Base-by-base conservation (phyloP, 1,140 invertebrate genomes). In the Copidosoma floridanum region DNA sequence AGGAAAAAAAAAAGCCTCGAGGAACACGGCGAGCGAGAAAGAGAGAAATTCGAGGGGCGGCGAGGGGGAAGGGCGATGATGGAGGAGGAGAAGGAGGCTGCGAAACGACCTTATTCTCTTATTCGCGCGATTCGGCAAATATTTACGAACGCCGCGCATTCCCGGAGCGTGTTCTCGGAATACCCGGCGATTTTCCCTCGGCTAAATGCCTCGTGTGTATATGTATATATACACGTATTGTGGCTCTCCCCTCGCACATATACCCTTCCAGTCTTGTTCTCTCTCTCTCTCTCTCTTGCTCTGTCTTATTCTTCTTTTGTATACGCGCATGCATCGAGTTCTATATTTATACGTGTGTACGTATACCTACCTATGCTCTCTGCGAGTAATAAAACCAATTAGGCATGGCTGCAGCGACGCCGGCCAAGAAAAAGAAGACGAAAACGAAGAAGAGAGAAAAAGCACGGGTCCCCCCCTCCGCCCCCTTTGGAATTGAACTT, bases 341-440 rank as follows among this genome's bases (percentile, higher is more conserved):
- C n/a, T n/a, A n/a, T n/a, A n/a, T n/a, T n/a, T n/a, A n/a, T n/a
- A n/a, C n/a, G n/a, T n/a, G n/a, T n/a, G n/a, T n/a, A n/a, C n/a
- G n/a, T n/a, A n/a, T n/a, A n/a, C n/a, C n/a, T n/a, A 21, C 12
- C 29, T 2, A 16, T 57, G 21, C 61, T 43, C 58, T 66, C 56
- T 51, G 59, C 63, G 62, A 61, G 65, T 73, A 71, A 75, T 75
- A 75, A 74, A 76, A 71, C 67, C 68, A 75, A 76, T 75, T 75
- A 75, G 64, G 65, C 68, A 61, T 68, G 64, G 53, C 16, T 46
- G 46, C 16, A 54, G 52, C 27, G 41, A 38, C 38, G 24, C 32
- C 10, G 40, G n/a, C 4, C 5, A n/a, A 44, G 35, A 24, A 35
- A 24, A 21, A 20, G 16, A 24, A 29, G 29, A 32, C 3, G n/a